Evolutionary conservation across 2,797 vertebrate species (phyloP).

Genomic region (Enteromius trimaculatus): DNA sequence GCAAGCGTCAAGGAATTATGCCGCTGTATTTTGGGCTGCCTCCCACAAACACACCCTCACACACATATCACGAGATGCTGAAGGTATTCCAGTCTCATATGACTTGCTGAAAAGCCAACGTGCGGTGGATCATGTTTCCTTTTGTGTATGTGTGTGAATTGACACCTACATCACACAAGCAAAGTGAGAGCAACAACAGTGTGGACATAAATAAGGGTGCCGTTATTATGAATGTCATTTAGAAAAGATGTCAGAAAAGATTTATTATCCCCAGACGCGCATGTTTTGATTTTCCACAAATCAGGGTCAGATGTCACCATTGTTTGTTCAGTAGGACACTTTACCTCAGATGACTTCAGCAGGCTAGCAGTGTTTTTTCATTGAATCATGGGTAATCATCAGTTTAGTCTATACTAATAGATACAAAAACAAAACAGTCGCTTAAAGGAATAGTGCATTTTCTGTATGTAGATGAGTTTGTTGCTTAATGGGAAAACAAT

Average conservation of each 20-base stretch:
- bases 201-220: background rate
- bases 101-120: slow-evolving; percentile 36
- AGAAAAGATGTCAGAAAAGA: background rate
- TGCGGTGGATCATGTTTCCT: slow-evolving; percentile 29
- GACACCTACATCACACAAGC: slow-evolving; percentile 7
- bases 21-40: slow-evolving; percentile 38
- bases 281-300: background rate
- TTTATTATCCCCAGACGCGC: background rate
- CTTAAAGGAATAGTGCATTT: no score
- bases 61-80: slow-evolving; percentile 14
- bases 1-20: background rate
- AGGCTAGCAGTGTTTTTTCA: background rate
- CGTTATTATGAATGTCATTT: background rate
- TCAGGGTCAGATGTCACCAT: background rate
- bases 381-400: background rate
- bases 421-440: background rate
- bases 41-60: slow-evolving; percentile 36
- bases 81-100: slow-evolving; percentile 39
- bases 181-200: background rate
- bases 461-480: no score
- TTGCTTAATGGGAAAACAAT: no score
- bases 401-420: background rate
- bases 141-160: slow-evolving; percentile 17
- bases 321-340: background rate
- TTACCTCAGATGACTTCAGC: background rate